Evolutionary conservation across 2,113 vertebrate species (phyloP), one percentile per base, ranked within the genome.

Genomic region (Callaeas wilsoni): DNA sequence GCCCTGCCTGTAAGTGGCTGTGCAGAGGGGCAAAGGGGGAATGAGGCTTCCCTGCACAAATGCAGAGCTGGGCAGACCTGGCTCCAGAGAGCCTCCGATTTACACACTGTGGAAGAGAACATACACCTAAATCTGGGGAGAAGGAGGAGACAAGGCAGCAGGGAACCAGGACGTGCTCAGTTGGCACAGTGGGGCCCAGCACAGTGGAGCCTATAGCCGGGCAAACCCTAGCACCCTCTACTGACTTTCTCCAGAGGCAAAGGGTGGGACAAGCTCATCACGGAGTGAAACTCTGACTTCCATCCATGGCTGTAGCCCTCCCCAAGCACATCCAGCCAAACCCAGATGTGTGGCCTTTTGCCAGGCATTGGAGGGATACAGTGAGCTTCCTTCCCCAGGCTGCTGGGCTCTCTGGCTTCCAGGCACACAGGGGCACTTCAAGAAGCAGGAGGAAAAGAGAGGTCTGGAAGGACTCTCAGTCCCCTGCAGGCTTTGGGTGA

Each of bases 291-390:
- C 10, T 39, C n/a, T 49, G 15, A 47, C 17, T 62, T 64, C 59
- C 46, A 26, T 25, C 17, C 37, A 41, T 32, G n/a, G 46, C 71
- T 39, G 33, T 12, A 68, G 70, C 53, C 79, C 10, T 29, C 41
- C 3, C 4, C 12, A 41, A n/a, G 47, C 59, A 50, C 27, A 53
- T 9, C 22, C 49, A 89, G 67, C 53, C 71, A 80, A 90, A 79
- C 11, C 5, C 17, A 53, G 35, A 41, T 0, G 1, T 0, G 0
- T 9, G 30, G 32, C 44, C 35, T 76, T 93, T 49, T 1, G 1
- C 33, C 42, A 78, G 41, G 12, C 3, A 0, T 30, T 70, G 13
- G 5, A 49, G 13, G 29, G n/a, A 35, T n/a, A 32, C 4, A 1
- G 21, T 1, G 33, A 80, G 47, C 53, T 56, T 42, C 42, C 42